Conservation (phyloP, 1,140 invertebrate genomes). For the Aphelinus certus region DNA sequence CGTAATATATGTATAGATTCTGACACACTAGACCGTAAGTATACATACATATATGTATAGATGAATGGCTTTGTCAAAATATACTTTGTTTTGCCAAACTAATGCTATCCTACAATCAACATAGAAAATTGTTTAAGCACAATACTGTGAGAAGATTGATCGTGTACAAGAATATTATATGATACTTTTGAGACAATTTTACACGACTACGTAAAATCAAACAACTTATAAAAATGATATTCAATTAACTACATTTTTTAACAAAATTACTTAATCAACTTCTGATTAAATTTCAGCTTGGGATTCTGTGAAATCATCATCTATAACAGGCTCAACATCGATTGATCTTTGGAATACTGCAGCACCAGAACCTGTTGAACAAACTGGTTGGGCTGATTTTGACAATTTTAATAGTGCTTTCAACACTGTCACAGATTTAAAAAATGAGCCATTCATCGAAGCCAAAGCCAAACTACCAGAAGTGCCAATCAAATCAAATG, state of each 20-base stretch:
- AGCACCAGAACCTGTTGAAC: constrained; percentile 48
- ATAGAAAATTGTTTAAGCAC: too few species aligned
- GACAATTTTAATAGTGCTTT: constrained; percentile 55
- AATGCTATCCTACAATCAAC: too few species aligned
- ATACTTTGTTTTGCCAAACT: too few species aligned
- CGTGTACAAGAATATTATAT: too few species aligned
- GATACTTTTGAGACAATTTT: too few species aligned
- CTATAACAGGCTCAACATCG: constrained; percentile 42
- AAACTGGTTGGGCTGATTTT: constrained; percentile 61
- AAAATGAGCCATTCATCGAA: constrained; percentile 34
- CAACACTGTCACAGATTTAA: constrained; percentile 41
- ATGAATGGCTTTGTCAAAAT: not conserved
- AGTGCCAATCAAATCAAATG: constrained; percentile 6
- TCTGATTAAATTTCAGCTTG: constrained; percentile 48
- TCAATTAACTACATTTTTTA: not conserved
- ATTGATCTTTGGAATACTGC: constrained; percentile 57
- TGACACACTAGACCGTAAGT: constrained; percentile 64
- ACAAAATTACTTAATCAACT: constrained; percentile 8
- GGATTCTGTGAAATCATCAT: constrained; percentile 46
- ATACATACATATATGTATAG: not conserved
- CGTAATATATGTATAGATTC: constrained; percentile 63
- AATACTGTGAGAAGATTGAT: too few species aligned
- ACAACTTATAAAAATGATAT: not conserved
- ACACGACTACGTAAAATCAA: too few species aligned
- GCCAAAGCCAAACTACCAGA: constrained; percentile 24